Base-by-base conservation (phyloP, 53 echinoderm and acorn worm genomes). In the Echinarachnius parma region DNA sequence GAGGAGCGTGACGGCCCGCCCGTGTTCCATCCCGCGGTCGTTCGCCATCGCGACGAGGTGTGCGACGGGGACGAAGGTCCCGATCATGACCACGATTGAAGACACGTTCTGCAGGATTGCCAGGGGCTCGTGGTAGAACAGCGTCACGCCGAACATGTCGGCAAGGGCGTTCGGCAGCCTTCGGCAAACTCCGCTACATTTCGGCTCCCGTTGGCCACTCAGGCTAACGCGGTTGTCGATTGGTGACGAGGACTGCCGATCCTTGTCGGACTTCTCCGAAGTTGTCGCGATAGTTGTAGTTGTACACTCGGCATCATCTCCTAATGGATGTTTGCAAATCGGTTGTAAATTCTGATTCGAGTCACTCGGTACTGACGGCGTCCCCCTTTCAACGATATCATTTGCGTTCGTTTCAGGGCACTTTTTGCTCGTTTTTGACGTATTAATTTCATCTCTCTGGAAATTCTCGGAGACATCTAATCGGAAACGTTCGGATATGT, bases 141-240 rank as follows among this genome's bases (percentile, higher is more conserved):
- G 36, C 9, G 70, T 69, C 3, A 69, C 53, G 9, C 70, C 70
- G 3, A 69, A 53, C 70, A 69, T 69, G 34, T 69, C 70, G 19
- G 70, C 70, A 2, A 69, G 53, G 15, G 25, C 23, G n/a, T 47
- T 47, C 10, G 46, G 28, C 18, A 66, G 13, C 50, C 10, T 49
- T 4, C 18, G 9, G 39, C 39, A 39, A 39, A 39, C 39, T 13
- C 7, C 39, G 13, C 13, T 39, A 7, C 39, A 39, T 39, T 39
- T 13, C 13, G 39, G 7, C 39, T 9, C 39, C 7, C 39, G 39
- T 39, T 39, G 7, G 39, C 13, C 7, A 9, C 39, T 39, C 39
- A 39, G 39, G n/a, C n/a, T n/a, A n/a, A n/a, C n/a, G n/a, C n/a
- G n/a, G n/a, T n/a, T n/a, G n/a, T n/a, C n/a, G n/a, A n/a, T n/a